Base-by-base conservation (phyloP, 2,888 invertebrate species). In the Panzeria rudis region DNA sequence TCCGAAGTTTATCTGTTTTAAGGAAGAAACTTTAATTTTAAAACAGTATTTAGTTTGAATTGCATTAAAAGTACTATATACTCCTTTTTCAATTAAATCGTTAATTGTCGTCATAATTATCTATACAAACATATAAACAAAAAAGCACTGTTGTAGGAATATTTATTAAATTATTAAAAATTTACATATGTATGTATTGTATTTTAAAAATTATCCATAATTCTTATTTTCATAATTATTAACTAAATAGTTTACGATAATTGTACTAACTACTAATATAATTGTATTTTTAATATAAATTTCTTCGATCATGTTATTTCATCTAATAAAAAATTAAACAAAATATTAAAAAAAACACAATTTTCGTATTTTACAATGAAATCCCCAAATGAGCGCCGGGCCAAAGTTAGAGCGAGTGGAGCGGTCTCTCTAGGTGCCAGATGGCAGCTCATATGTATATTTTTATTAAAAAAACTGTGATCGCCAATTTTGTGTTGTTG, bases 281-380 rank as follows among this genome's bases (percentile, higher is more conserved):
- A 80, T 66, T 69, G 75, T 75, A 81, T 69, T 82, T 82, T 75
- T 69, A 82, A 69, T 75, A 82, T 44, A 75, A 76, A 82, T 82
- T 82, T 76, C 76, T 71, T 76, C 69, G 47, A 71, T 76, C 82
- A 76, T 82, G 82, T 82, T 82, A 82, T 71, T 76, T 82, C 76
- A 82, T 23, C 64, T 82, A 68, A 75, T 44, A 76, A 82, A 64
- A 76, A 69, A 68, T 32, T 62, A 69, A 44, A 69, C n/a, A 69
- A 52, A 75, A 52, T 32, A 23, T 11, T 38, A 3, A 13, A 61
- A 47, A 54, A 54, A 56, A 5, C 8, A 50, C 7, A n/a, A n/a
- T 59, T 7, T n/a, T 29, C 5, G 32, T 8, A 8, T 59, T 59
- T 29, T 15, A 32, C n/a, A 15, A 32, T 32, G n/a, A n/a, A n/a